These are phyloP conservation scores for Megathymus violae DNA, from an alignment of 1,140 invertebrate species.

Conservation along the genomic window DNA sequence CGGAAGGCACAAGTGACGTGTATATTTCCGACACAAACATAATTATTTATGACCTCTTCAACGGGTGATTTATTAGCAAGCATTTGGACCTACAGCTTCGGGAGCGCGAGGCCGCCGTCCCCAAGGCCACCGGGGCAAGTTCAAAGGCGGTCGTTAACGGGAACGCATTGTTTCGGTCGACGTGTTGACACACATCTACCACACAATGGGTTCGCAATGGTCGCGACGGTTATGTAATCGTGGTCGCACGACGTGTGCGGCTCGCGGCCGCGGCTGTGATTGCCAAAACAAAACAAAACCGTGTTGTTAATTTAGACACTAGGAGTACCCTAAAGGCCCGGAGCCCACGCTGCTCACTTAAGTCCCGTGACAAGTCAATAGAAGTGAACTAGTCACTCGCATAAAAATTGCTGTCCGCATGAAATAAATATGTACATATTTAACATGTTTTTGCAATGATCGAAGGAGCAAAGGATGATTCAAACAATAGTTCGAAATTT, in stretches of 20 bases:
- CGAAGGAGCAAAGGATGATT: too few species aligned
- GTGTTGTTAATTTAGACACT: too few species aligned
- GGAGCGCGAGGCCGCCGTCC: slow-evolving; percentile 3
- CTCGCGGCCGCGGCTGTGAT: not conserved
- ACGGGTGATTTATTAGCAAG: slow-evolving; percentile 1
- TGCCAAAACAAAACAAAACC: too few species aligned
- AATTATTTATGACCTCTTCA: too few species aligned
- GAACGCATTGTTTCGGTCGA: slow-evolving; percentile 19
- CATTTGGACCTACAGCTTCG: slow-evolving; percentile 3
- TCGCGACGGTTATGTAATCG: not conserved
- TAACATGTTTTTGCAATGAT: too few species aligned
- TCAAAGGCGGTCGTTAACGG: slow-evolving; percentile 21
- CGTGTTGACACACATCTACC: slow-evolving; percentile 6
- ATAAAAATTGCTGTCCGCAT: too few species aligned
- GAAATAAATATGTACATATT: too few species aligned
- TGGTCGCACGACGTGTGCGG: not conserved
- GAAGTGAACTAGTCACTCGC: too few species aligned
- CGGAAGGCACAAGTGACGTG: not conserved
- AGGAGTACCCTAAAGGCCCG: too few species aligned
- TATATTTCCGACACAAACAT: not conserved
- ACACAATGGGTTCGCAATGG: slow-evolving; percentile 17
- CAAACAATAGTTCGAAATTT: too few species aligned
- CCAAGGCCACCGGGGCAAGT: slow-evolving; percentile 6
- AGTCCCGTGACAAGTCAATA: too few species aligned
- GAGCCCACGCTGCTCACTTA: too few species aligned